Evolutionary conservation across 1,140 invertebrate genomes (phyloP), one percentile per base, ranked within the genome.

Genomic region (Musca domestica): DNA sequence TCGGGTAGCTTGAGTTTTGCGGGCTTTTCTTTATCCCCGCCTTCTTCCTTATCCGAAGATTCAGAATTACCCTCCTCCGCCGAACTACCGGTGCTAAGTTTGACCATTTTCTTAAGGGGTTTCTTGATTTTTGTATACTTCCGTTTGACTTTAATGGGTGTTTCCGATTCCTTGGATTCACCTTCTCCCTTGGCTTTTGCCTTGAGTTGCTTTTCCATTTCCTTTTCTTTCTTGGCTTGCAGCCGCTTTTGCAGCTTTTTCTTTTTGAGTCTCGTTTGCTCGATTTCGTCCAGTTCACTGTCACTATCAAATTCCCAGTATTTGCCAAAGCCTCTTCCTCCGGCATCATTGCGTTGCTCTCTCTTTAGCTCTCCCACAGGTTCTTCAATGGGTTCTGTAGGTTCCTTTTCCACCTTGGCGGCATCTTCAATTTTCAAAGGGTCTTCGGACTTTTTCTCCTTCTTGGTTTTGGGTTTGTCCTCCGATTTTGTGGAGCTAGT

Each of bases 251-350:
- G 69, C n/a, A 68, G 10, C 64, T 73, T 76, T 65, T 75, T 74
- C 30, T 72, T 74, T 66, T 80, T 80, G 0, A 67, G 63, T 7
- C 66, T 71, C 63, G 76, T 46, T n/a, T 73, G 46, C 14, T 77
- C 77, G 61, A 77, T 54, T 19, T 77, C 78, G 69, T 83, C 82
- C 23, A 69, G 74, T 64, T 80, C 84, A 75, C 80, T 85, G 64
- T 84, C 82, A 67, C 82, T 82, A 70, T 85, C 82, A 66, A 92
- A 91, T 71, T 93, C 91, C 90, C 91, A 93, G 76, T 93, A 91
- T 78, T 92, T 92, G 15, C 90, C 90, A 14, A 88, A 85, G 17
- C 90, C 91, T 54, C 91, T 84, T 1, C 91, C 84, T 7, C 91
- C 91, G 0, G 91, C 90, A 17, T 88, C 90, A 52, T 88, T 87